Evolutionary conservation across 2,797 vertebrate species (phyloP), one percentile per base, ranked within the genome.

Genomic region (Ctenopoma kingsleyae): DNA sequence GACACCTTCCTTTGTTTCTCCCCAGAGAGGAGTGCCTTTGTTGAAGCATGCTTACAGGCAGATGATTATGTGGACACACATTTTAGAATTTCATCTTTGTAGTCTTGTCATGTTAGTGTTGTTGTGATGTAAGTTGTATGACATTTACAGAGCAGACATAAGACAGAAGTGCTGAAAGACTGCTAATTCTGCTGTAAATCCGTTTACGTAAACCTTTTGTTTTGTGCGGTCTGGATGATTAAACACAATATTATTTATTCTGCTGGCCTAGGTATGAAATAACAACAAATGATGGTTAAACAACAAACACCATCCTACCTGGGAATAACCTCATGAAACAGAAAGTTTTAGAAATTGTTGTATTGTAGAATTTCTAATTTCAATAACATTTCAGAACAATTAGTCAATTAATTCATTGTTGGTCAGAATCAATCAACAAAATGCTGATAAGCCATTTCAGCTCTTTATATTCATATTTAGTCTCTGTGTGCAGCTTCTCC

Each of bases 61-160:
- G 47, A 64, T 19, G 59, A 66, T 62, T 32, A 71, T 22, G 67
- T 70, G 63, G 67, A 82, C 69, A 78, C 54, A 54, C 11, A 6
- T 77, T 79, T 69, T 53, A 44, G 35, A 76, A 54, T 62, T 54
- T 38, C 50, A 49, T 74, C 71, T 62, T 59, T 76, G 76, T 68
- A 16, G 70, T 76, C 60, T 51, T 65, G 56, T 77, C 75, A 47
- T 75, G 81, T 82, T 70, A 46, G 63, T n/a, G 15, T 20, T n/a
- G 49, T 50, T 52, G 48, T 56, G 40, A 52, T 74, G 56, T 67
- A 64, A 49, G 44, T 67, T 40, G 65, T 50, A 23, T 66, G 66
- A 62, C 52, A 64, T 79, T 74, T 66, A 46, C 35, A 50, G 74
- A 67, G 50, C 30, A 72, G 55, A 64, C 25, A 5, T 48, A 68